phyloP scores from a whole-genome alignment of 37 sponge, comb jelly and placozoan species.

The Aphrocallistes beatrix region DNA sequence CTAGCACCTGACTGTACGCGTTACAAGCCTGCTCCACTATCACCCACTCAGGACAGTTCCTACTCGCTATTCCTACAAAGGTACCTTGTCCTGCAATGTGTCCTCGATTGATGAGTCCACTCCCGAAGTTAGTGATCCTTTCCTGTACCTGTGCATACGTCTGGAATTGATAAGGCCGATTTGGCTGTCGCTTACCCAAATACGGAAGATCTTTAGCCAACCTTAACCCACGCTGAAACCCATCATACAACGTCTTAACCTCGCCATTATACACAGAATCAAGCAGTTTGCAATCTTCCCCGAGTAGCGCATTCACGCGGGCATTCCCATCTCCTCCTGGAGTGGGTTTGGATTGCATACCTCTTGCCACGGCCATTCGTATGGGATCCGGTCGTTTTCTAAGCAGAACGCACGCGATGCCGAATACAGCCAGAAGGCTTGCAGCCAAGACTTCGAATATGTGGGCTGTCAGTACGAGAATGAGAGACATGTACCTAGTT shows the following conservation, averaged over 20 bases:
- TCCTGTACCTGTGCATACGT: constrained; percentile 43
- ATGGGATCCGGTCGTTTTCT: background rate
- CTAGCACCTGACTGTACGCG: constrained; percentile 62
- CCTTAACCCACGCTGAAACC: constrained; percentile 56
- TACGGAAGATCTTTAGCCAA: constrained; percentile 33
- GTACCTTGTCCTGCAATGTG: constrained; percentile 59
- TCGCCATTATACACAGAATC: constrained; percentile 33
- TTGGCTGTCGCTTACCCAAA: background rate
- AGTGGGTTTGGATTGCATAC: background rate
- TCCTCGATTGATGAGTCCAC: constrained; percentile 54
- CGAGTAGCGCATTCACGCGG: background rate
- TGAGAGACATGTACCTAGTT: background rate
- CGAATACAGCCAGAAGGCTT: background rate
- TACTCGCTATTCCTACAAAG: constrained; percentile 68
- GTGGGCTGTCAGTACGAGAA: background rate
- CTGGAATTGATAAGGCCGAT: constrained; percentile 1
- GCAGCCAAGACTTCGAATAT: background rate
- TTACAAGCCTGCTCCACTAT: constrained; percentile 61
- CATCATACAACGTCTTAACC: constrained; percentile 57
- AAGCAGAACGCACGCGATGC: background rate
- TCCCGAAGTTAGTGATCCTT: constrained; percentile 53
- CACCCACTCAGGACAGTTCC: constrained; percentile 72
- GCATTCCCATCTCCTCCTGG: background rate
- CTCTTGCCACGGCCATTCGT: background rate
- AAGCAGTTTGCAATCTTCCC: constrained; percentile 33